A percentile compares a stretch with the other conserved stretches of the same genome.
Evolutionary conservation across 2,888 invertebrate genomes (phyloP).

Genomic region (Clepsis dumicolana): DNA sequence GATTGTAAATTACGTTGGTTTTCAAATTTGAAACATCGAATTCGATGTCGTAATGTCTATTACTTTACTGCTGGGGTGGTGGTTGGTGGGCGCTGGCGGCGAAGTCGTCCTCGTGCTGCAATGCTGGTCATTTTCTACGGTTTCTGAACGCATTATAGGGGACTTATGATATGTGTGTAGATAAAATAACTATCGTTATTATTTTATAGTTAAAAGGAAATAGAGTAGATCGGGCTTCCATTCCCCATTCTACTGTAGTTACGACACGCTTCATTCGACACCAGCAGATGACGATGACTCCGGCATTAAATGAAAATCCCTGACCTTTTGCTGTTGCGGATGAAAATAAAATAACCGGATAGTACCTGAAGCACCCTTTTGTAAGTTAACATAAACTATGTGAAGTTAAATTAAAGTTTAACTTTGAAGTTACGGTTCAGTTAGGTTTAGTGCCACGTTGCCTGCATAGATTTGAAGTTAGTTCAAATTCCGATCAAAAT

Average conservation of each 20-base stretch:
- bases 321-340: background rate
- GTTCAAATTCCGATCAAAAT: slow-evolving; percentile 1
- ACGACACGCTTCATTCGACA: slow-evolving; percentile 12
- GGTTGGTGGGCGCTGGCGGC: no score
- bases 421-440: background rate
- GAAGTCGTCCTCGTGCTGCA: no score
- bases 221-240: background rate
- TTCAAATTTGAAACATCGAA: no score
- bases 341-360: background rate
- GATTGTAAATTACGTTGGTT: no score
- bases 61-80: no score
- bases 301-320: slow-evolving; percentile 11
- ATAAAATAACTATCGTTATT: background rate
- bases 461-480: background rate
- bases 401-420: background rate
- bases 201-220: slow-evolving; percentile 3
- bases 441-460: background rate
- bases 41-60: no score
- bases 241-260: background rate
- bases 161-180: no score
- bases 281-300: slow-evolving; percentile 2
- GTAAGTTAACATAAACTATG: background rate
- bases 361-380: background rate
- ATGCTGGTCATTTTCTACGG: no score
- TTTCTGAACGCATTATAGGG: no score